These are phyloP conservation scores for Zaprionus kolodkinae DNA, from an alignment of 1,140 invertebrate species.

Conservation along the genomic window DNA sequence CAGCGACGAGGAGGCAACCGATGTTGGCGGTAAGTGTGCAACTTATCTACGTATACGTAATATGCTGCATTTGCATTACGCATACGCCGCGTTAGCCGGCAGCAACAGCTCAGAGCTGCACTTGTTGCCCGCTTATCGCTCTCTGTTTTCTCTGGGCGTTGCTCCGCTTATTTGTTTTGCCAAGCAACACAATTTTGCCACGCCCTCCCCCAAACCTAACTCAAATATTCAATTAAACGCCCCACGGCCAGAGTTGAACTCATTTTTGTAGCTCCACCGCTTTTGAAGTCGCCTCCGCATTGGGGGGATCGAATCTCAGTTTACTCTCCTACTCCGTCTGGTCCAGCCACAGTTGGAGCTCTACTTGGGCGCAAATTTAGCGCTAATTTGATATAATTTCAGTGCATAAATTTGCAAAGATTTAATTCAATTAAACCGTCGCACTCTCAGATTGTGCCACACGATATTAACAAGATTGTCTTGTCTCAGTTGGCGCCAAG, in stretches of 20 bases:
- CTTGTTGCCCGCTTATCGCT: conserved; percentile 51
- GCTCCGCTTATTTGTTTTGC: conserved; percentile 68
- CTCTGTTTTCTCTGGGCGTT: conserved; percentile 54
- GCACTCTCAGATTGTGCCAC: conserved; percentile 35
- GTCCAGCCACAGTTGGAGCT: conserved; percentile 28
- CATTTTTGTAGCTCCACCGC: conserved; percentile 55
- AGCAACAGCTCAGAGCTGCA: conserved; percentile 23
- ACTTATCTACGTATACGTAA: conserved; percentile 65
- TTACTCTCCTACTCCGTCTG: neutral
- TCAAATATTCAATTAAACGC: conserved; percentile 81
- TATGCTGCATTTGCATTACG: conserved; percentile 57
- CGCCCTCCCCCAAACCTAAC: conserved; percentile 4
- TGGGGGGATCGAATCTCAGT: conserved; percentile 8
- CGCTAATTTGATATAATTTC: conserved; percentile 79
- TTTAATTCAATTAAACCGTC: conserved; percentile 67
- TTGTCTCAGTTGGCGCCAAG: neutral
- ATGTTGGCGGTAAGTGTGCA: conserved; percentile 67
- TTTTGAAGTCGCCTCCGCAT: conserved; percentile 56
- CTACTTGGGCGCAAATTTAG: conserved; percentile 52
- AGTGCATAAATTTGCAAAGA: conserved; percentile 67
- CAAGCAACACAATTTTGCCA: conserved; percentile 18
- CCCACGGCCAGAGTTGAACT: conserved; percentile 65
- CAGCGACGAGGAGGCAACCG: conserved; percentile 89
- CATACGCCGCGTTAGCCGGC: conserved; percentile 51
- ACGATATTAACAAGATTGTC: conserved; percentile 11